Evolutionary conservation across 2,797 vertebrate species (phyloP).

Genomic region (Denticeps clupeoides): DNA sequence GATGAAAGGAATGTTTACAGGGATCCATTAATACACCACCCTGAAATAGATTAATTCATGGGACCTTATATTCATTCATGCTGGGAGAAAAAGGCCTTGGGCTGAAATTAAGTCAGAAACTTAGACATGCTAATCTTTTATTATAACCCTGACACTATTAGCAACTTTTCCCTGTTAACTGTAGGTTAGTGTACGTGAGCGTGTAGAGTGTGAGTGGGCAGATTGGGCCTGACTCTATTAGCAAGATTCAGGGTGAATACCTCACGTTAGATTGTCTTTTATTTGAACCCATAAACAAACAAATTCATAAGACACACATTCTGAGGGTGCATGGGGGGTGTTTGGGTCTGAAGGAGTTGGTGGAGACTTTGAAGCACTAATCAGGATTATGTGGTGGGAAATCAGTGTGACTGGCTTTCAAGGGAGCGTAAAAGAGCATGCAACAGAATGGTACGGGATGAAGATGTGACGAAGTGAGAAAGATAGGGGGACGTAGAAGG

Average conservation of each 20-base stretch:
- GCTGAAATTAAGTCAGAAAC: conserved; percentile 16
- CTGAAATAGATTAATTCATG: background rate
- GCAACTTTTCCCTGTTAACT: conserved; percentile 3
- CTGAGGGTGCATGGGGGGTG: conserved; percentile 9
- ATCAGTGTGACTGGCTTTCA: conserved; percentile 27
- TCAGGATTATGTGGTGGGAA: conserved; percentile 25
- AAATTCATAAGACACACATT: conserved; percentile 7
- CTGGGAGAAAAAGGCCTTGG: conserved; percentile 3
- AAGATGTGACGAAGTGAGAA: conserved; percentile 14
- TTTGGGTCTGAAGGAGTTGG: conserved; percentile 11
- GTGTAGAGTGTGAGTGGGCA: conserved; percentile 1
- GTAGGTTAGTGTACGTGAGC: conserved; percentile 5
- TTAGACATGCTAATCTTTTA: conserved; percentile 16
- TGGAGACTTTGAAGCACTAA: conserved; percentile 28
- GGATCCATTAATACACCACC: too few relatives aligned
- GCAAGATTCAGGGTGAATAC: conserved; percentile 4
- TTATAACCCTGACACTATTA: conserved; percentile 9
- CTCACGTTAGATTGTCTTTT: conserved; percentile 7
- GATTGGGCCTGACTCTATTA: background rate
- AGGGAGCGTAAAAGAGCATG: conserved; percentile 4
- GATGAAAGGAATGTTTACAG: too few relatives aligned
- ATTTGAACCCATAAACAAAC: conserved; percentile 4
- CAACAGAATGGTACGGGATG: conserved; percentile 15
- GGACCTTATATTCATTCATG: background rate
- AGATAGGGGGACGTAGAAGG: conserved; percentile 10